Evolutionary conservation across 2,888 invertebrate genomes (phyloP).

Genomic region (Reticulitermes lucifugus): DNA sequence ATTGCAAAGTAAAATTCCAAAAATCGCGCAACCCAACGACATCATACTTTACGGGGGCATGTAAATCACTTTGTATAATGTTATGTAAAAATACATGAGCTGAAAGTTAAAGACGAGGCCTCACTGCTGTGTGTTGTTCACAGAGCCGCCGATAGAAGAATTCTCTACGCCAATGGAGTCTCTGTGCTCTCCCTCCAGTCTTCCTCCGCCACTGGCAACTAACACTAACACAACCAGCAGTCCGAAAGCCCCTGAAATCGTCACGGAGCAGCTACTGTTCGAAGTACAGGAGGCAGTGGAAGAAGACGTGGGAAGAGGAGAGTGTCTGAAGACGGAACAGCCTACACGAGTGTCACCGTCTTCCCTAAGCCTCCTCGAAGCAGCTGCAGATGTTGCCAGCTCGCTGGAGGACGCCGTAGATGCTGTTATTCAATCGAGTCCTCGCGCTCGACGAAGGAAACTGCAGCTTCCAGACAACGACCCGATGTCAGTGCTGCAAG

Average conservation of each 20-base stretch:
- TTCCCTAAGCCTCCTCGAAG: conserved; percentile 71
- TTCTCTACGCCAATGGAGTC: neutral
- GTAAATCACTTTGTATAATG: too few relatives aligned
- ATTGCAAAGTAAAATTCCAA: too few relatives aligned
- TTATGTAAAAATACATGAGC: too few relatives aligned
- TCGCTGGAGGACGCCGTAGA: conserved; percentile 77
- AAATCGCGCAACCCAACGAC: too few relatives aligned
- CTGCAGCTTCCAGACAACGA: conserved; percentile 56
- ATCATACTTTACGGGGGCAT: too few relatives aligned
- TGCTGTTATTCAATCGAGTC: conserved; percentile 74
- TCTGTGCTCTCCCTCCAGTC: conserved; percentile 35
- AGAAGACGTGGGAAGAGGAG: conserved; percentile 45
- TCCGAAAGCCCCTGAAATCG: conserved; percentile 38
- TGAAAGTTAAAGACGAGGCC: too few relatives aligned
- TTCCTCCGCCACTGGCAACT: conserved; percentile 12
- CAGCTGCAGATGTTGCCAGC: conserved; percentile 74
- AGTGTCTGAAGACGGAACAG: conserved; percentile 21
- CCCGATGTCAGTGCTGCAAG: conserved; percentile 60
- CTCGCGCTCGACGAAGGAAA: conserved; percentile 67
- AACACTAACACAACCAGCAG: conserved; percentile 4
- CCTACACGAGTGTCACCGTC: conserved; percentile 54
- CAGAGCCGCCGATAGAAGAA: conserved; percentile 19
- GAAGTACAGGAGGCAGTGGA: conserved; percentile 37
- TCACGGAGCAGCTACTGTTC: conserved; percentile 36
- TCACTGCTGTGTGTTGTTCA: neutral